Conservation (phyloP, 2,888 invertebrate genomes). For the Agonopterix alstromeriana region DNA sequence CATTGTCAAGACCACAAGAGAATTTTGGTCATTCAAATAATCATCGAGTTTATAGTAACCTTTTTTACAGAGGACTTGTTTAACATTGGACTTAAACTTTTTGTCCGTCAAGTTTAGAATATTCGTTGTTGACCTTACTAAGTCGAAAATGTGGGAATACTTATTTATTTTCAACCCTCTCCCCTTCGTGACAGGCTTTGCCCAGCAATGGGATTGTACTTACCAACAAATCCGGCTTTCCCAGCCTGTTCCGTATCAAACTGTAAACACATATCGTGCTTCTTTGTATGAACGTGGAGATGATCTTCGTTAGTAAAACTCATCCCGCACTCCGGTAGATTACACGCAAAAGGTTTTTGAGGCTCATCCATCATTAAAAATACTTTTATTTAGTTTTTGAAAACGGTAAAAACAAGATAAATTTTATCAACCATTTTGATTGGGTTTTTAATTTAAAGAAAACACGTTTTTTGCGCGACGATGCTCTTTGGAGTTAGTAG, state of each 20-base stretch:
- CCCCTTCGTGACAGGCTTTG: not conserved
- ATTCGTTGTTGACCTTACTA: no score
- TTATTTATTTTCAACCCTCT: no score
- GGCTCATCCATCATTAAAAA: constrained; percentile 61
- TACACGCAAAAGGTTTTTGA: constrained; percentile 84
- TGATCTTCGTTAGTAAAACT: constrained; percentile 90
- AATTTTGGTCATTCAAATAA: no score
- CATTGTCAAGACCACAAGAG: no score
- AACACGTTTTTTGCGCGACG: not conserved
- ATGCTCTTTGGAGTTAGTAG: no score
- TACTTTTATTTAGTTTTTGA: no score
- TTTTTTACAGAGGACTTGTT: no score
- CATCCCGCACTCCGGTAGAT: constrained; percentile 83
- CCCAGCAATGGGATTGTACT: constrained; percentile 18
- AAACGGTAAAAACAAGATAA: not conserved
- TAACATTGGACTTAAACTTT: no score
- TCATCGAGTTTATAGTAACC: no score
- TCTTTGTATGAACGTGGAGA: constrained; percentile 85
- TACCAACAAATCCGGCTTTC: constrained; percentile 82
- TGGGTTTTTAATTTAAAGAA: not conserved
- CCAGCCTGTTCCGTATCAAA: constrained; percentile 72
- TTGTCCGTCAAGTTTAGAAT: no score
- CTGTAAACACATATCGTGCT: constrained; percentile 90
- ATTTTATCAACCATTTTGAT: not conserved
- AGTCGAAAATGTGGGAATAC: no score